A percentile compares a stretch with the other conserved stretches of the same genome.
Conservation (phyloP, 2,797 vertebrate genomes). For the Nannoperca australis region DNA sequence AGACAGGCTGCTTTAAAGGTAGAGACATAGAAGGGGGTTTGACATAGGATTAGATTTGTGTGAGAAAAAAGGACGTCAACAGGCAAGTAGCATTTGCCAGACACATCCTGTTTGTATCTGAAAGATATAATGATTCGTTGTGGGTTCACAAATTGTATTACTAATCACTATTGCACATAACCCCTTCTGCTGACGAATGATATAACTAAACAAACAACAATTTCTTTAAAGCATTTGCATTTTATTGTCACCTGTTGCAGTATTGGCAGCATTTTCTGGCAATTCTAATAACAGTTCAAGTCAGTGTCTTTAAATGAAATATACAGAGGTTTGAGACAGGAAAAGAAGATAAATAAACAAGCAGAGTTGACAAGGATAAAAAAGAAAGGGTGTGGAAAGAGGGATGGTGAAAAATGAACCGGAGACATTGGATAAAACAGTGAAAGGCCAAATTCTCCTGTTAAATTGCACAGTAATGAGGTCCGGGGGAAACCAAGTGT, state of each 20-base stretch:
- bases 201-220: background rate
- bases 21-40: constrained; percentile 3
- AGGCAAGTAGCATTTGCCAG: constrained; percentile 4
- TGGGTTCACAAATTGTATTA: background rate
- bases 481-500: constrained; percentile 63
- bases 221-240: constrained; percentile 2
- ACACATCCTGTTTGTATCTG: constrained; percentile 5
- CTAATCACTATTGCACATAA: background rate
- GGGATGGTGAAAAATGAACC: constrained; percentile 26
- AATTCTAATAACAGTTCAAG: background rate
- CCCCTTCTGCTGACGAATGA: background rate
- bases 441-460: constrained; percentile 38
- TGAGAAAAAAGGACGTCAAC: background rate
- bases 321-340: background rate
- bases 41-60: constrained; percentile 14
- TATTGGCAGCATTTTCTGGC: background rate
- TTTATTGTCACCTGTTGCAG: background rate
- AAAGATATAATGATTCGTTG: background rate
- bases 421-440: constrained; percentile 43
- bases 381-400: constrained; percentile 11
- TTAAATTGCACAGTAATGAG: constrained; percentile 70
- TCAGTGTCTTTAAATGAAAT: background rate
- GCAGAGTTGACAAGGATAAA: constrained; percentile 9
- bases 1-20: constrained; percentile 25
- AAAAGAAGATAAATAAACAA: background rate